A percentile compares a stretch with the other conserved stretches of the same genome.
These are phyloP conservation scores for Microcebus lehilahytsara DNA, from an alignment of 2,113 vertebrate species.

Conservation along the genomic window DNA sequence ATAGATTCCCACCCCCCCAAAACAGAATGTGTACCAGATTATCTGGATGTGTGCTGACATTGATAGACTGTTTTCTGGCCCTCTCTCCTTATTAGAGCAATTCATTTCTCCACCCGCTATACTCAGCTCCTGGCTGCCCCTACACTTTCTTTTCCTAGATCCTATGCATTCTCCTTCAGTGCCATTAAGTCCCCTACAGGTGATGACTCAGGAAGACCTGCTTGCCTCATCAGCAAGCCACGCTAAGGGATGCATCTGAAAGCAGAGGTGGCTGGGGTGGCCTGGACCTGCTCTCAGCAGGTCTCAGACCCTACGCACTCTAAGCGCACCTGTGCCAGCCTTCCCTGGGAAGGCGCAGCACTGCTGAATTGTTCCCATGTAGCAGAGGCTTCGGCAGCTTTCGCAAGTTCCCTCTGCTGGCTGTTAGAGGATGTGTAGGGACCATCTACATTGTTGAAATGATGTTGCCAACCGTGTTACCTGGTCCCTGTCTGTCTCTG, in stretches of 20 bases:
- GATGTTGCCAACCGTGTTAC: accelerated
- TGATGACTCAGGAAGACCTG: accelerated
- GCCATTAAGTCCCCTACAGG: not conserved
- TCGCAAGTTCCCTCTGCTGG: not conserved
- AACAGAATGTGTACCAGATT: not conserved
- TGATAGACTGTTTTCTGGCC: not conserved
- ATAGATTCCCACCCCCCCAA: not conserved
- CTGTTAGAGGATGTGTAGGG: not conserved
- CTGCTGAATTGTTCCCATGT: accelerated
- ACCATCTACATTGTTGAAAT: too few relatives aligned
- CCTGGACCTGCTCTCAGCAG: accelerated
- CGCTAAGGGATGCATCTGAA: accelerated
- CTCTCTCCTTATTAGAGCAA: not conserved
- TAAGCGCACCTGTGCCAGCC: not conserved
- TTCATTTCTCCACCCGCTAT: accelerated
- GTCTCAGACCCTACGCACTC: accelerated
- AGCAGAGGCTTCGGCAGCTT: not conserved
- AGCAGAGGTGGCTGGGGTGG: not conserved
- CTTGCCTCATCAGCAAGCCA: not conserved
- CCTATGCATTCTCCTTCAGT: not conserved
- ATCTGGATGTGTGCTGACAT: not conserved
- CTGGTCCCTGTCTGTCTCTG: not conserved
- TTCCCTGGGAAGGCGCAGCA: accelerated
- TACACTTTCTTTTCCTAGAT: not conserved
- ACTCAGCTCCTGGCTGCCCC: not conserved